A percentile compares a stretch with the other conserved stretches of the same genome.
phyloP scores from a whole-genome alignment of 1,140 invertebrate species.

The Zaprionus gabonicus region DNA sequence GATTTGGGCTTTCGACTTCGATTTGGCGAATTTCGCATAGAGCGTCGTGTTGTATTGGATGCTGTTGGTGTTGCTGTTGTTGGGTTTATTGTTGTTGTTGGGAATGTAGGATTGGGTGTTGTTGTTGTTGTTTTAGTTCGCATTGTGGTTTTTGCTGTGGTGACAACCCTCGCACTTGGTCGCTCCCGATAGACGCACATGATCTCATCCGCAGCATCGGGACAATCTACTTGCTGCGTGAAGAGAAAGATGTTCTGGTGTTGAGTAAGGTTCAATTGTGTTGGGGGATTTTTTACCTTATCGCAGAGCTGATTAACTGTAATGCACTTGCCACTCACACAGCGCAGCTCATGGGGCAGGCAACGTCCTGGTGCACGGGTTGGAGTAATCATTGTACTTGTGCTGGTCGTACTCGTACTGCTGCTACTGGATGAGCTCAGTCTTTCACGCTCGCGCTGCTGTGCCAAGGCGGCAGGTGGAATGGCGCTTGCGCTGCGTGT shows the following conservation, averaged over 20 bases:
- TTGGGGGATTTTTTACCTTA: conserved; percentile 73
- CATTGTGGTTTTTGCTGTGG: conserved; percentile 20
- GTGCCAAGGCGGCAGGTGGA: conserved; percentile 57
- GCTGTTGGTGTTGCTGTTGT: conserved; percentile 22
- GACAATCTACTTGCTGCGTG: conserved; percentile 85
- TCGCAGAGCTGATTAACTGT: conserved; percentile 87
- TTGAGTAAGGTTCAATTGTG: not conserved
- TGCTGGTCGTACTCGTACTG: conserved; percentile 25
- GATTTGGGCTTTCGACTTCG: conserved; percentile 77
- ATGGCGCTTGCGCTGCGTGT: conserved; percentile 68
- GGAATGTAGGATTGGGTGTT: conserved; percentile 2
- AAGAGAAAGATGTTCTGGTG: not conserved
- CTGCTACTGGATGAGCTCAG: conserved; percentile 14
- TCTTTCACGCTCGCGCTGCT: conserved; percentile 57
- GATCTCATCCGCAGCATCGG: conserved; percentile 87
- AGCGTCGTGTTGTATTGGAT: conserved; percentile 52
- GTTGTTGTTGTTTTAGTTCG: conserved; percentile 30
- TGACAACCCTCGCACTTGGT: conserved; percentile 32
- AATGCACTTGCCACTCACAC: conserved; percentile 88
- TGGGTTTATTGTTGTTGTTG: conserved; percentile 24
- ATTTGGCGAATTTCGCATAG: conserved; percentile 62
- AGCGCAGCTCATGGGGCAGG: conserved; percentile 86
- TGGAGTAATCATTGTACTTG: conserved; percentile 21
- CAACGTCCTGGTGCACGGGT: conserved; percentile 75
- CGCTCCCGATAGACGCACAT: conserved; percentile 85